Percentiles rank a stretch among this genome's conserved stretches.
Evolutionary conservation across 2,797 vertebrate species (phyloP).

Genomic region (Chaetophractus vellerosus): DNA sequence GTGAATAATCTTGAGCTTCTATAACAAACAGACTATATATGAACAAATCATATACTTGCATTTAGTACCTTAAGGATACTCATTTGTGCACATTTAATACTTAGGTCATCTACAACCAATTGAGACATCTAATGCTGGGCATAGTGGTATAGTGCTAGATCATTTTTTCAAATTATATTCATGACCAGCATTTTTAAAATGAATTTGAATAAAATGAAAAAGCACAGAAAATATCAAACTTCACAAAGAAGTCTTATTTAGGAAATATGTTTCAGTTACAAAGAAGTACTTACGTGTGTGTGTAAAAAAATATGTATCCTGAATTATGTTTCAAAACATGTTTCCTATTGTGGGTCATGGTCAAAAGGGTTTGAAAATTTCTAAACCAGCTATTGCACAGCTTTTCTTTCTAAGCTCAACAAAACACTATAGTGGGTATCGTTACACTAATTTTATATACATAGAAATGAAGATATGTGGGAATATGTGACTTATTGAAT

Average conservation of each 20-base stretch:
- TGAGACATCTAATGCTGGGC: background rate
- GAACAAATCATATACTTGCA: slow-evolving; percentile 89
- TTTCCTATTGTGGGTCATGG: background rate
- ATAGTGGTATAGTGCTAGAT: background rate
- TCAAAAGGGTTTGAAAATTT: background rate
- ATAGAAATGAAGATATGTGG: background rate
- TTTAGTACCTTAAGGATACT: slow-evolving; percentile 80
- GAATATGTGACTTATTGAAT: background rate
- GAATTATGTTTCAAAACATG: slow-evolving; percentile 1
- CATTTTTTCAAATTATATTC: background rate
- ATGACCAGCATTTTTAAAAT: background rate
- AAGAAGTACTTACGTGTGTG: background rate
- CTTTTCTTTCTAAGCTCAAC: background rate
- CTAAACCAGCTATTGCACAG: background rate
- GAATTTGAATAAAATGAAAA: background rate
- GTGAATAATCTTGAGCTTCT: slow-evolving; percentile 89
- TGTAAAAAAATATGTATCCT: background rate
- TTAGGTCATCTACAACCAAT: background rate
- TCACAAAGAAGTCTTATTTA: slow-evolving; percentile 31
- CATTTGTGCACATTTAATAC: background rate
- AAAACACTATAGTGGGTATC: background rate
- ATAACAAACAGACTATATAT: slow-evolving; percentile 88
- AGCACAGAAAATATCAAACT: slow-evolving; percentile 2
- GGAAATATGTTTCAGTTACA: background rate
- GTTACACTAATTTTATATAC: background rate